A percentile compares a stretch with the other conserved stretches of the same genome.
Conservation (phyloP, 2,888 invertebrate genomes). For the Stenchaetothrips biformis region DNA sequence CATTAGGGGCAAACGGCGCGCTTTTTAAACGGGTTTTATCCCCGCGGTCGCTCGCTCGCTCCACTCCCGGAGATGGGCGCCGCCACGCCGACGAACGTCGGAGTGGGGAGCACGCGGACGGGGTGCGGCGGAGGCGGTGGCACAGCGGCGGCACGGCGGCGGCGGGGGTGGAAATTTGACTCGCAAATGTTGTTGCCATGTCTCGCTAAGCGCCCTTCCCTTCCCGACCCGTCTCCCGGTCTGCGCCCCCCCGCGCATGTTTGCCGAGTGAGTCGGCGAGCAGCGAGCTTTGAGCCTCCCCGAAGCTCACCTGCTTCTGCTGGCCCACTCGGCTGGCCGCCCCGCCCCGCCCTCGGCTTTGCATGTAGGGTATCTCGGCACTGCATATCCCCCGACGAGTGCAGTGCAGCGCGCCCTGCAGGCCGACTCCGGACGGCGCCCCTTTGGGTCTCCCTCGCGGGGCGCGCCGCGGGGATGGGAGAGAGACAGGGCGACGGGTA, state of each 20-base stretch:
- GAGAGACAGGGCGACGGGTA: too few species aligned
- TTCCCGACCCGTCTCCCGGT: not conserved
- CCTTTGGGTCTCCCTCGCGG: not conserved
- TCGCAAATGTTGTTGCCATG: conserved; percentile 6
- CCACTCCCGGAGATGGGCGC: not conserved
- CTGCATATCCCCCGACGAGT: not conserved
- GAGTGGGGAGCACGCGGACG: too few species aligned
- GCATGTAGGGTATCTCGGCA: not conserved
- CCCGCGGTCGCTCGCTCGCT: too few species aligned
- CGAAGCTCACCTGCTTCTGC: not conserved
- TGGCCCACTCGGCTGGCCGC: not conserved
- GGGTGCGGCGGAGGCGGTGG: not conserved
- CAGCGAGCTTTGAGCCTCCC: not conserved
- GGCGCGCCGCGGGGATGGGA: not conserved
- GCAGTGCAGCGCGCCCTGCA: too few species aligned
- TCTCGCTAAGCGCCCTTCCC: conserved; percentile 23
- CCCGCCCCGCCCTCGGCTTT: not conserved
- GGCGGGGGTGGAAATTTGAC: conserved; percentile 26
- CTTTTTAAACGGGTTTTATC: too few species aligned
- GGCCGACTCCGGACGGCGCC: not conserved
- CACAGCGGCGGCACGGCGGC: not conserved
- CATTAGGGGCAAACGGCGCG: too few species aligned
- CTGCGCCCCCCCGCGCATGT: not conserved
- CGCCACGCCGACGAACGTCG: not conserved
- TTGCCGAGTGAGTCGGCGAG: not conserved